Evolutionary conservation across 2,888 invertebrate species (phyloP).

Genomic region (Spilosoma lubricipeda): DNA sequence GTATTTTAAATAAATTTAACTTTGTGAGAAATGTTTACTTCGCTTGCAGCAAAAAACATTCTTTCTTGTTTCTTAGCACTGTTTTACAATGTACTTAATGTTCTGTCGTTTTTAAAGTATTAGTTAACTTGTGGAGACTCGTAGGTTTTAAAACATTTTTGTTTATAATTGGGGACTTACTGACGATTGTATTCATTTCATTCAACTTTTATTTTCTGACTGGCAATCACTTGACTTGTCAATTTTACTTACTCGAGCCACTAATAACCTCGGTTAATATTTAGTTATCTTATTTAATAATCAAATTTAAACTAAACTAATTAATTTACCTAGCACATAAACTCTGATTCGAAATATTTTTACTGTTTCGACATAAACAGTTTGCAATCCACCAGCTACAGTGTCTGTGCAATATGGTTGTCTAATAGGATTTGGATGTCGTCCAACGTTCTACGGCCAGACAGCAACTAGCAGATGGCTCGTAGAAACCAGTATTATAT

Average conservation of each 20-base stretch:
- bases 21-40: constrained; percentile 8
- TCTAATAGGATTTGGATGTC: constrained; percentile 17
- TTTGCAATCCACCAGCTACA: background rate
- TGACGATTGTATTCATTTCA: too few relatives aligned
- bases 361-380: background rate
- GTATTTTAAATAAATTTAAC: constrained; percentile 10
- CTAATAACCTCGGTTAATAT: too few relatives aligned
- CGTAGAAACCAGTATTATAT: constrained; percentile 9
- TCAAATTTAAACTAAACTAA: background rate
- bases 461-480: constrained; percentile 4
- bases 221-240: too few relatives aligned
- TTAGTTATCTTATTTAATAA: background rate
- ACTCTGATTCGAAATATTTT: background rate
- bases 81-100: background rate
- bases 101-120: background rate
- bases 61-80: background rate
- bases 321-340: background rate
- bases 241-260: too few relatives aligned
- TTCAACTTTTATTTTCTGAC: too few relatives aligned
- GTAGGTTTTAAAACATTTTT: too few relatives aligned
- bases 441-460: constrained; percentile 7
- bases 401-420: constrained; percentile 7
- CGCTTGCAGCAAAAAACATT: background rate
- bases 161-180: too few relatives aligned
- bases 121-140: background rate